A percentile compares a stretch with the other conserved stretches of the same genome.
Evolutionary conservation across 2,888 invertebrate species (phyloP).

Genomic region (Drosophila leonis): DNA sequence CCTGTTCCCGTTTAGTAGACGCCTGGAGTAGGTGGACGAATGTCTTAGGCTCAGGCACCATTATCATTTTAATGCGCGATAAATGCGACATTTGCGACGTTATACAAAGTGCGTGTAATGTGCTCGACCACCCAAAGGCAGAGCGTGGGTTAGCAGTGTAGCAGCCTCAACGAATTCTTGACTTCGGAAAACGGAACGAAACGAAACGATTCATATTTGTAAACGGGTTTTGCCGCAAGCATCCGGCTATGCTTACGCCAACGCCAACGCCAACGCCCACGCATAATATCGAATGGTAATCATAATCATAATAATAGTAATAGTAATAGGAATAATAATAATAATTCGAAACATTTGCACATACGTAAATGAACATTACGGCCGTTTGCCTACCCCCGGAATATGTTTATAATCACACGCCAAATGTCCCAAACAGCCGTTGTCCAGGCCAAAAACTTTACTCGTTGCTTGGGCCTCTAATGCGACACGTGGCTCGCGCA

Average conservation of each 20-base stretch:
- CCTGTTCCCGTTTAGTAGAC: not conserved
- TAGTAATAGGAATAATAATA: constrained; percentile 67
- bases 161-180: constrained; percentile 34
- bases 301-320: constrained; percentile 81
- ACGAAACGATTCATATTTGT: constrained; percentile 70
- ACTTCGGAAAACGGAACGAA: constrained; percentile 38
- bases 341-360: constrained; percentile 71
- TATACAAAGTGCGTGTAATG: constrained; percentile 82
- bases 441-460: constrained; percentile 54
- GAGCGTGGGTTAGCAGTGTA: not conserved
- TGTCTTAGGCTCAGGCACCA: constrained; percentile 42
- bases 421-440: constrained; percentile 55
- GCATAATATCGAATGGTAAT: constrained; percentile 75
- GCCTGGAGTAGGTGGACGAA: constrained; percentile 1
- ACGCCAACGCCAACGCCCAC: not conserved
- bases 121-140: constrained; percentile 51
- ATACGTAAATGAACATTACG: constrained; percentile 76
- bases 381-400: constrained; percentile 27
- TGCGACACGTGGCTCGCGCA: constrained; percentile 73
- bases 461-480: constrained; percentile 42
- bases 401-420: constrained; percentile 76
- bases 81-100: constrained; percentile 84
- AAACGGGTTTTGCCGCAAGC: constrained; percentile 53
- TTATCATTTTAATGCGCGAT: constrained; percentile 85
- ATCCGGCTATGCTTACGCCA: not conserved